Base-by-base conservation (phyloP, 2,113 vertebrate genomes). In the Amblyopsis rosae region DNA sequence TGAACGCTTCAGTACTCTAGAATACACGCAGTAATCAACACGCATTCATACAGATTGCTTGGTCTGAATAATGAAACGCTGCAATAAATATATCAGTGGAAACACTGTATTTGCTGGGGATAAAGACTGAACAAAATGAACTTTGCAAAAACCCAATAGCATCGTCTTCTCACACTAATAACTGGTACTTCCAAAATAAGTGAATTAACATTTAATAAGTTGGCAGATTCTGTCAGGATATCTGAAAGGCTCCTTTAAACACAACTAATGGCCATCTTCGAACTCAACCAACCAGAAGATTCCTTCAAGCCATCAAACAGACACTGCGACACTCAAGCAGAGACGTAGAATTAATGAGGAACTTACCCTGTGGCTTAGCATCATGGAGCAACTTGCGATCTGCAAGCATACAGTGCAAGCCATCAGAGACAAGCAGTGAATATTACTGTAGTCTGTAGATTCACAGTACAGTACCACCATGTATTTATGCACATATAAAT, bases 331-430 rank as follows among this genome's bases (percentile, higher is more conserved):
- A 56, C 17, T 66, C 6, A 9, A 33, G 48, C 1, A 68, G 15
- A 5, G 50, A 73, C 58, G 13, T 16, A 32, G 71, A 67, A 35
- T 15, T 49, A 60, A 71, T 59, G 82, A 88, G 86, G 80, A 89
- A 95, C 95, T 96, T 94, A 98, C 96, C 96, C 92, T 91, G 95
- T 76, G 95, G 92, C 89, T 96, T 96, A 79, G 93, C 93, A 89
- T 98, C 95, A 89, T 96, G 95, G 77, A 95, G 93, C 89, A 95
- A 89, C 91, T 96, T 98, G 91, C 94, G 94, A 94, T 96, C 96
- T 96, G 94, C 89, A 94, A 89, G 84, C 76, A 87, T 70, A 90
- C 70, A 89, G 78, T 26, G 91, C 67, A 92, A 56, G 91, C 41
- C 9, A 46, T 72, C 51, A 72, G 50, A 64, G 59, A 64, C 59